phyloP scores from a whole-genome alignment of 2,888 invertebrate genomes.

The Hydrotaea cyrtoneurina region DNA sequence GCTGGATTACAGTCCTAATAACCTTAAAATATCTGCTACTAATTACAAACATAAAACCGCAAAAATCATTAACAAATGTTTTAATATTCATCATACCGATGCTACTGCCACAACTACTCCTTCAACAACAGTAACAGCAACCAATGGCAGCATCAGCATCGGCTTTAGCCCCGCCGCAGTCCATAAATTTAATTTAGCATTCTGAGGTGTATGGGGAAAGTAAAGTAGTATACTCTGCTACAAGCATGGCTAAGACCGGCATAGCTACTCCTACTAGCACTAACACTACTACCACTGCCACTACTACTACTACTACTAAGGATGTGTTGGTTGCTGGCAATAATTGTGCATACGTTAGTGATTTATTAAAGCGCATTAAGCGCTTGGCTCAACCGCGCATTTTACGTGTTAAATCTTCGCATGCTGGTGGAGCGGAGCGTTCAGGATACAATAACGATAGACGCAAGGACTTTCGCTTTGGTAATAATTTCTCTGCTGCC shows the following conservation, averaged over 20 bases:
- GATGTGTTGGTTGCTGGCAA: conserved; percentile 65
- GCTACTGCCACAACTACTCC: conserved; percentile 13
- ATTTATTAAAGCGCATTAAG: conserved; percentile 77
- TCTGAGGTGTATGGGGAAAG: conserved; percentile 48
- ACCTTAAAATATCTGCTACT: conserved; percentile 56
- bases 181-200: conserved; percentile 56
- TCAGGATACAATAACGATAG: conserved; percentile 73
- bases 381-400: conserved; percentile 83
- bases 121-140: conserved; percentile 32
- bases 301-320: conserved; percentile 42
- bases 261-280: conserved; percentile 24
- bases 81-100: conserved; percentile 32
- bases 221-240: conserved; percentile 47
- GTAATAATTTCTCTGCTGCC: conserved; percentile 78
- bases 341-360: conserved; percentile 67
- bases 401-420: conserved; percentile 83
- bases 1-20: conserved; percentile 59
- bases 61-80: conserved; percentile 56
- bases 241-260: conserved; percentile 12
- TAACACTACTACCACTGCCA: conserved; percentile 35
- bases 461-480: conserved; percentile 82
- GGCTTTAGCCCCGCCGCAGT: neutral
- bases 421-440: conserved; percentile 77
- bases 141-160: neutral
- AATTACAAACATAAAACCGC: conserved; percentile 43